These are phyloP conservation scores for Nannospalax galili DNA, from an alignment of 2,113 vertebrate species.

Conservation along the genomic window DNA sequence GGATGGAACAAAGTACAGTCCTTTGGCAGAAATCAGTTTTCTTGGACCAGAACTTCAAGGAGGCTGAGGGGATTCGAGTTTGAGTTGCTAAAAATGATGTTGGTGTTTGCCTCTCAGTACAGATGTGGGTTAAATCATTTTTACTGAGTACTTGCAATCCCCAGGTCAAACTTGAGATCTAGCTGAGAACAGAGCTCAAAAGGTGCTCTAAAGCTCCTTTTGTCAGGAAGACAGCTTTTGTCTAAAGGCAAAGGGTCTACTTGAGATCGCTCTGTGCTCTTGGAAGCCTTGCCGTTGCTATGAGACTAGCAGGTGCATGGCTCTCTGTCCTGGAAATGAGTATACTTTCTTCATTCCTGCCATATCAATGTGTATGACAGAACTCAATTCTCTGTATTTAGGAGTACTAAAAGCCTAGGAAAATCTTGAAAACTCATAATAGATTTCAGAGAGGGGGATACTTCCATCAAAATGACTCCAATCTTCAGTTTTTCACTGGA, in stretches of 20 bases:
- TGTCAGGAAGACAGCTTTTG: not conserved
- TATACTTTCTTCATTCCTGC: not conserved
- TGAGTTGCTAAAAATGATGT: not conserved
- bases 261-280: not conserved
- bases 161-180: not conserved
- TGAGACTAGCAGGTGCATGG: not conserved
- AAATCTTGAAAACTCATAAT: not conserved
- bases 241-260: not conserved
- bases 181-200: not conserved
- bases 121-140: not conserved
- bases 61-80: not conserved
- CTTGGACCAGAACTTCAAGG: not conserved
- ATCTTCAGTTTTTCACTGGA: not conserved
- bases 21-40: not conserved
- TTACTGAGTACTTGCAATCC: not conserved
- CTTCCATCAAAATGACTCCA: not conserved
- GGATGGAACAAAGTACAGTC: not conserved
- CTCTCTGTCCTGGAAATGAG: not conserved
- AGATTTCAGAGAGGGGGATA: not conserved
- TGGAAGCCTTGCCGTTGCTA: not conserved
- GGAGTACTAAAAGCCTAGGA: not conserved
- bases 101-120: not conserved
- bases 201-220: not conserved
- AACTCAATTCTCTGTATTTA: not conserved
- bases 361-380: not conserved